Evolutionary conservation across 2,797 vertebrate genomes (phyloP).

Genomic region (Pipistrellus nathusii): DNA sequence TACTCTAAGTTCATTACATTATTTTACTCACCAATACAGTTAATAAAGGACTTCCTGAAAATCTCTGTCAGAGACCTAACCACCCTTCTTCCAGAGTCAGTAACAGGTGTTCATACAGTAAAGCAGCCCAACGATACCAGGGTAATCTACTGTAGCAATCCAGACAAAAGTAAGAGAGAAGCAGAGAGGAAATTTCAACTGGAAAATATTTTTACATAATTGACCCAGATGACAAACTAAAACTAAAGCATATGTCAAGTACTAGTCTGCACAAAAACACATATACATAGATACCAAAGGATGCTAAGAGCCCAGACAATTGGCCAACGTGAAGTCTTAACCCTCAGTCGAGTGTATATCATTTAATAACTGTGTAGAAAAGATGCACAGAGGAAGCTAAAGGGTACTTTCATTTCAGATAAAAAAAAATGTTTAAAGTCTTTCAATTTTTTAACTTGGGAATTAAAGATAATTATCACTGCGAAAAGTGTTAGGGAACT

Average conservation of each 20-base stretch:
- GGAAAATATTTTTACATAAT: conserved; percentile 89
- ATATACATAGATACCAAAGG: not conserved
- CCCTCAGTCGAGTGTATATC: not conserved
- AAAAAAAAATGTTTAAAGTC: conserved; percentile 19
- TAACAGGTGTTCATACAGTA: conserved; percentile 62
- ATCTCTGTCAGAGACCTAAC: conserved; percentile 62
- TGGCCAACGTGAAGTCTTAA: not conserved
- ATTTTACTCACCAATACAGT: conserved; percentile 41
- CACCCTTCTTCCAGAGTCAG: conserved; percentile 73
- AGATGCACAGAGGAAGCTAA: not conserved
- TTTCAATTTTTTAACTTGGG: conserved; percentile 9
- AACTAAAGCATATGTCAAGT: conserved; percentile 87
- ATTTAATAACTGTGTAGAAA: conserved; percentile 2
- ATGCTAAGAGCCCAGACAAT: not conserved
- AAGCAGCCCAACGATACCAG: conserved; percentile 79
- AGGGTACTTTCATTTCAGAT: not conserved
- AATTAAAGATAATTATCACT: not conserved
- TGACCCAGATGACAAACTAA: conserved; percentile 91
- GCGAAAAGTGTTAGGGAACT: not conserved
- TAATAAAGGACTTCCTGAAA: conserved; percentile 64
- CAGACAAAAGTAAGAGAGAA: conserved; percentile 81
- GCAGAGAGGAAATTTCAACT: conserved; percentile 84
- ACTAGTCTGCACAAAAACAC: conserved; percentile 44
- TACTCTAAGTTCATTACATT: conserved; percentile 25
- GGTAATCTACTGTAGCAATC: conserved; percentile 85